Conservation (phyloP, 2,888 invertebrate genomes). For the Druceiella hillmani region DNA sequence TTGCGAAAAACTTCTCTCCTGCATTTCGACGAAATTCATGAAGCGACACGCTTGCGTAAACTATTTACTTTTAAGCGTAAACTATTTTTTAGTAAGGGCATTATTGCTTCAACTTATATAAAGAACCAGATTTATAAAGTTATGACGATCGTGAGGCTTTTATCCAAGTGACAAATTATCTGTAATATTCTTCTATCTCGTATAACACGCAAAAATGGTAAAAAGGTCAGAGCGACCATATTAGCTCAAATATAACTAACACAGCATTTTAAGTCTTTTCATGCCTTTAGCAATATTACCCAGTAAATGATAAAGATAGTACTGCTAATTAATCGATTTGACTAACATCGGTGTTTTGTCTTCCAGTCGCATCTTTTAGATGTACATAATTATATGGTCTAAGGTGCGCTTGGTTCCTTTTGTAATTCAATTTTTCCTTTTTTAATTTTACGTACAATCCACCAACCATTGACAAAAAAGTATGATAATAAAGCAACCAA, state of each 20-base stretch:
- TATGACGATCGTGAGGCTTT: background rate
- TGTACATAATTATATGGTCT: background rate
- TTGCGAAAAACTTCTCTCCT: too few relatives aligned
- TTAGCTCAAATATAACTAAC: background rate
- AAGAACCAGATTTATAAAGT: background rate
- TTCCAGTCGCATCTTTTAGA: background rate
- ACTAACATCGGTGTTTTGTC: background rate
- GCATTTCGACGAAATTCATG: too few relatives aligned
- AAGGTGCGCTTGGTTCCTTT: background rate
- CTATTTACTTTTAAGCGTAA: too few relatives aligned
- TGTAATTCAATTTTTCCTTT: background rate
- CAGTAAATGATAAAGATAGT: background rate
- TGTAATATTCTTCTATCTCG: background rate
- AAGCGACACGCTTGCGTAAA: too few relatives aligned
- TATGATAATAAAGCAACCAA: background rate
- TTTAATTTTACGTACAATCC: background rate
- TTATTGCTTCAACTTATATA: too few relatives aligned
- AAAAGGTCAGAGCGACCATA: background rate
- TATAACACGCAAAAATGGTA: background rate
- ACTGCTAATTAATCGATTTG: background rate
- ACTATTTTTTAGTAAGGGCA: too few relatives aligned
- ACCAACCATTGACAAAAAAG: too few relatives aligned
- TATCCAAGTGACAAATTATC: background rate
- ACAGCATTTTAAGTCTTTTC: background rate
- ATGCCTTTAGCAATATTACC: background rate